Evolutionary conservation across 2,888 invertebrate genomes (phyloP).

Genomic region (Abrostola triplasia): DNA sequence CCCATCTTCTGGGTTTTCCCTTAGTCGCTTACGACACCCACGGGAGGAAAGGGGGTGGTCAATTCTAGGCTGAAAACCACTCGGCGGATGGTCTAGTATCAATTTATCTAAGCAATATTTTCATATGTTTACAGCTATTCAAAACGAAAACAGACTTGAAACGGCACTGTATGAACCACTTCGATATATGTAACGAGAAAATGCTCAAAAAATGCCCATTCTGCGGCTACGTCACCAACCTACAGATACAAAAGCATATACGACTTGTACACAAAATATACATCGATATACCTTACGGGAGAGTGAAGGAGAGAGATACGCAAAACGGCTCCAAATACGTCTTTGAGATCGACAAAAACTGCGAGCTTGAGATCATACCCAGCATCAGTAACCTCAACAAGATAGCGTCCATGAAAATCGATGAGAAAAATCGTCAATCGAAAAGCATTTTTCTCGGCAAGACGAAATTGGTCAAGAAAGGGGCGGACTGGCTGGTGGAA

Average conservation of each 20-base stretch:
- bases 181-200: conserved; percentile 71
- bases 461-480: conserved; percentile 72
- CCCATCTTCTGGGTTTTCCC: no score
- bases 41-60: no score
- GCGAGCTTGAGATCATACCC: conserved; percentile 74
- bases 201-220: conserved; percentile 77
- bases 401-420: conserved; percentile 67
- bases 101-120: no score
- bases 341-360: conserved; percentile 61
- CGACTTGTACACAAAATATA: conserved; percentile 56
- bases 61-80: no score
- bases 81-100: no score
- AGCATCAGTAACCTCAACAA: conserved; percentile 75
- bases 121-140: no score
- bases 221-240: conserved; percentile 68
- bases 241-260: conserved; percentile 64
- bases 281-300: conserved; percentile 58
- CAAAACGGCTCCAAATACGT: conserved; percentile 64
- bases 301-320: conserved; percentile 61
- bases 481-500: conserved; percentile 75
- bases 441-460: conserved; percentile 65
- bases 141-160: conserved; percentile 69
- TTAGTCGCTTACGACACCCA: no score
- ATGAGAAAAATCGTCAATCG: conserved; percentile 62
- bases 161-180: conserved; percentile 74